phyloP scores from a whole-genome alignment of 2,888 invertebrate genomes.

The Drosophila tanythrix region DNA sequence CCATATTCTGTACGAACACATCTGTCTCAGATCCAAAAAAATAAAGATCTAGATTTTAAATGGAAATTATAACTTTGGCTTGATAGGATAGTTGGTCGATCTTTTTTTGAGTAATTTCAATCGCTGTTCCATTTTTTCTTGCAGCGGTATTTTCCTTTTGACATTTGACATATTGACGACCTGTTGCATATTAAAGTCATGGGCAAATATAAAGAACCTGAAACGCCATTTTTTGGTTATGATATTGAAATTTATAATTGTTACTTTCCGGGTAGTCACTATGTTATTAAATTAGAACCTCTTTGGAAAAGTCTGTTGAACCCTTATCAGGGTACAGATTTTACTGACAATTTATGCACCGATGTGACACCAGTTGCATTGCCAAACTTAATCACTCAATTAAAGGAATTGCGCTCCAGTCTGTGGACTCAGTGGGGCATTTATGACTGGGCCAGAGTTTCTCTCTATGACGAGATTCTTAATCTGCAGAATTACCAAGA shows the following conservation, averaged over 20 bases:
- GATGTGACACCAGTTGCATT: constrained; percentile 38
- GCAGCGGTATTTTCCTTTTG: constrained; percentile 90
- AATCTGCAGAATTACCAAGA: constrained; percentile 89
- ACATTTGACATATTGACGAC: constrained; percentile 87
- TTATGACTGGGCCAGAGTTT: constrained; percentile 54
- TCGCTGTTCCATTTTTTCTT: constrained; percentile 38
- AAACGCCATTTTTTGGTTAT: constrained; percentile 21
- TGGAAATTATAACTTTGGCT: neutral
- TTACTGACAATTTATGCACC: too few species aligned
- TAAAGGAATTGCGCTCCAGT: constrained; percentile 34
- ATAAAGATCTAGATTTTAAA: too few species aligned
- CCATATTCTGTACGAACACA: too few species aligned
- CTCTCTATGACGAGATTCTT: constrained; percentile 84
- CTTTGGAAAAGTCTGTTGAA: too few species aligned
- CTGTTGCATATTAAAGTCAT: constrained; percentile 31
- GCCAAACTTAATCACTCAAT: constrained; percentile 32
- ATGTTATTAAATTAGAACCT: too few species aligned
- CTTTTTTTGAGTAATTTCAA: neutral
- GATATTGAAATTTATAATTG: too few species aligned
- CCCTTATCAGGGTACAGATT: too few species aligned
- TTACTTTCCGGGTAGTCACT: too few species aligned
- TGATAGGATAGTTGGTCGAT: too few species aligned
- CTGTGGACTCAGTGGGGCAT: constrained; percentile 54
- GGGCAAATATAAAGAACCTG: neutral
- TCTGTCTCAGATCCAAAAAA: too few species aligned